Percentiles rank a stretch among this genome's conserved stretches.
These are phyloP conservation scores for Meteorus cinctellus DNA, from an alignment of 2,888 invertebrate species.

Conservation along the genomic window DNA sequence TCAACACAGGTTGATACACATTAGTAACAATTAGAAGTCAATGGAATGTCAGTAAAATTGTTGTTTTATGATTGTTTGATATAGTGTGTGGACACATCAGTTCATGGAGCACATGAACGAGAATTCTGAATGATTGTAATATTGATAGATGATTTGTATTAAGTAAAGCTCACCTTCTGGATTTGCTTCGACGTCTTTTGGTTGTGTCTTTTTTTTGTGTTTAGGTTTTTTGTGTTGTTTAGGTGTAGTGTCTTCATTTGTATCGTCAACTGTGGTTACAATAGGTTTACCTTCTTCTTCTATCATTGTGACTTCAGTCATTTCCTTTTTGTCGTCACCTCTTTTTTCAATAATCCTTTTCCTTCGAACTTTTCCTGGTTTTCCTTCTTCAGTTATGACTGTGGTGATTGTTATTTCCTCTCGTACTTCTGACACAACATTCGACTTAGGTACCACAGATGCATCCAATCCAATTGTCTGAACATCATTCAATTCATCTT, in stretches of 20 bases:
- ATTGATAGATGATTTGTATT: constrained; percentile 52
- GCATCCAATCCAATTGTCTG: constrained; percentile 50
- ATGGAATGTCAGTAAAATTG: constrained; percentile 17
- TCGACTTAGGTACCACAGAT: constrained; percentile 40
- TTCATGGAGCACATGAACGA: constrained; percentile 41
- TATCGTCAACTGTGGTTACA: constrained; percentile 66
- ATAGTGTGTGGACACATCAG: constrained; percentile 40
- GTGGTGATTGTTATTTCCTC: constrained; percentile 68
- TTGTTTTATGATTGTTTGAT: constrained; percentile 49
- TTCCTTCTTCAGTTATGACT: constrained; percentile 70
- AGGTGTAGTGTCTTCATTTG: constrained; percentile 62
- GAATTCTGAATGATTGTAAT: constrained; percentile 41
- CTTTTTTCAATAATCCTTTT: constrained; percentile 67
- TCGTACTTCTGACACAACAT: constrained; percentile 52
- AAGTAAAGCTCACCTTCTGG: constrained; percentile 62
- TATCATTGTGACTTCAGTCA: constrained; percentile 73
- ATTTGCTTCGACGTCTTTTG: constrained; percentile 60
- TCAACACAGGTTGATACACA: neutral
- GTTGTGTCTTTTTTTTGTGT: constrained; percentile 64
- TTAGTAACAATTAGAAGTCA: neutral
- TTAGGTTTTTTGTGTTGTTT: constrained; percentile 65
- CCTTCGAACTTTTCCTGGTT: constrained; percentile 63
- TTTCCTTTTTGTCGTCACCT: constrained; percentile 71
- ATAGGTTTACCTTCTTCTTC: constrained; percentile 73
- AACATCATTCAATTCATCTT: constrained; percentile 55